Conservation (phyloP, 2,113 vertebrate genomes). For the Oxyruncus cristatus region DNA sequence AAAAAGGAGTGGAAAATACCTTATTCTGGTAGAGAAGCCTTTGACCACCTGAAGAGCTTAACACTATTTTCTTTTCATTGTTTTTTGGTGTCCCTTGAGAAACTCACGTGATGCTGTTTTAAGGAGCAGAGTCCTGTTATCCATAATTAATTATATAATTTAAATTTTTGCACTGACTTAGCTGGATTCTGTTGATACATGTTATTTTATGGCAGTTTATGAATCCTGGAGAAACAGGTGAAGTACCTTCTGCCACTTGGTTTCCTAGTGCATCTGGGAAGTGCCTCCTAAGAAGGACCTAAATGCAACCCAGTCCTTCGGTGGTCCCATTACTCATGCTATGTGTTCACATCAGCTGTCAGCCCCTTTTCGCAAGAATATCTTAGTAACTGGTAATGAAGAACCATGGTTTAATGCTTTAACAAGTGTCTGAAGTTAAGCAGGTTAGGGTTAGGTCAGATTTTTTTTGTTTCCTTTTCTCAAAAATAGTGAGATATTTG, state of each 20-base stretch:
- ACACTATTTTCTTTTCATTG: neutral
- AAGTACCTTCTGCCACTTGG: neutral
- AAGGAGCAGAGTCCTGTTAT: neutral
- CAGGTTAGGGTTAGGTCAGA: neutral
- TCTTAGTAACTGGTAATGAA: neutral
- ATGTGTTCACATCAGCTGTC: neutral
- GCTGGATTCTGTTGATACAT: neutral
- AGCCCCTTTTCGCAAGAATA: neutral
- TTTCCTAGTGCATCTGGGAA: neutral
- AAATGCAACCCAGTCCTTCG: neutral
- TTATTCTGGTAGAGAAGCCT: neutral
- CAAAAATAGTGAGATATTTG: neutral
- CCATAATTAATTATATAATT: neutral
- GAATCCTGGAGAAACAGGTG: neutral
- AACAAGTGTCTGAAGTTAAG: neutral
- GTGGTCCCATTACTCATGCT: neutral
- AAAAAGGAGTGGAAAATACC: neutral
- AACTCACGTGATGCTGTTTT: neutral
- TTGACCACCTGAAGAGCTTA: neutral
- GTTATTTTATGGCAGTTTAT: neutral
- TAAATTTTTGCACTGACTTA: neutral
- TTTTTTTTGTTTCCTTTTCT: neutral
- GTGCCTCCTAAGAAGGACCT: neutral
- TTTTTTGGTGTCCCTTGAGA: neutral
- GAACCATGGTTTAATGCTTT: neutral